Evolutionary conservation across 2,797 vertebrate species (phyloP).

Genomic region (Streptopelia turtur): DNA sequence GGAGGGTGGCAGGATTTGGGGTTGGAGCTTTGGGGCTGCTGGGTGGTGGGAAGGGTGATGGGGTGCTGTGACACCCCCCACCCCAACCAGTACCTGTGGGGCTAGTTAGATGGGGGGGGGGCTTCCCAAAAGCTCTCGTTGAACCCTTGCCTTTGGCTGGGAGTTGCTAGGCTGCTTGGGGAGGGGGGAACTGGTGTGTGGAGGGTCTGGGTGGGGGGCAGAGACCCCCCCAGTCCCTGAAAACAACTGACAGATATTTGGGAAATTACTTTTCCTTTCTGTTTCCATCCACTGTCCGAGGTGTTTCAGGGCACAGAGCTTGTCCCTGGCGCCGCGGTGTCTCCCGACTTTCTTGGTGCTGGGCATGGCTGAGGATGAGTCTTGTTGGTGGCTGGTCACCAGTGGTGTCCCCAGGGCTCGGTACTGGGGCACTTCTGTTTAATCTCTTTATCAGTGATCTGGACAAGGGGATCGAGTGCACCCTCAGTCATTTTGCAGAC

Average conservation of each 20-base stretch:
- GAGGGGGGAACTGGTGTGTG: no score
- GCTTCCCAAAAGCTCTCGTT: background rate
- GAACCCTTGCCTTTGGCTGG: background rate
- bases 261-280: background rate
- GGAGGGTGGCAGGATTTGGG: background rate
- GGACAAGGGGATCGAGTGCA: background rate
- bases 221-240: no score
- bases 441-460: accelerated
- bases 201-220: background rate
- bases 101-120: background rate
- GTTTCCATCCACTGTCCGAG: background rate
- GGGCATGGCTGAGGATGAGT: accelerated
- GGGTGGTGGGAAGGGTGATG: background rate
- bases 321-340: background rate
- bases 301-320: background rate
- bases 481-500: no score
- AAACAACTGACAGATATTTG: background rate
- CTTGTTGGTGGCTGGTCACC: background rate
- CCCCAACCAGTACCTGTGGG: background rate
- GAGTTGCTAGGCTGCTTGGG: background rate
- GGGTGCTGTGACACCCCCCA: background rate
- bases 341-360: background rate
- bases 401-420: background rate
- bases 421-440: no score
- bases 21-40: background rate